phyloP scores from a whole-genome alignment of 2,888 invertebrate genomes.

The Heliconius ismenius region DNA sequence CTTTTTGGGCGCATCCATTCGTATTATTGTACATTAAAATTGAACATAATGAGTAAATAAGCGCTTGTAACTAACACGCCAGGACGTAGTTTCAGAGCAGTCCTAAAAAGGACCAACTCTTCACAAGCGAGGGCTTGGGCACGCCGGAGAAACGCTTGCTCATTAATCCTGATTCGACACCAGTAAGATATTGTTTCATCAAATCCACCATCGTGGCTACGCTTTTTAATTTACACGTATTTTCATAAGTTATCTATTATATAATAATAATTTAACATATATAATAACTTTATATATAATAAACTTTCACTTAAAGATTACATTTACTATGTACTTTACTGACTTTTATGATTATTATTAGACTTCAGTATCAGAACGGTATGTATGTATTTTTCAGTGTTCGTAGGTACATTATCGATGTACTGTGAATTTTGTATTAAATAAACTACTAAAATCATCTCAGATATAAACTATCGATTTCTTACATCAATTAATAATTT shows the following conservation, averaged over 20 bases:
- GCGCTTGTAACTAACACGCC: conserved; percentile 62
- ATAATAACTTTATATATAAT: neutral
- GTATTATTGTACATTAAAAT: neutral
- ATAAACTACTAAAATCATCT: conserved; percentile 18
- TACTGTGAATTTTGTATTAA: conserved; percentile 4
- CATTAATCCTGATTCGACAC: conserved; percentile 77
- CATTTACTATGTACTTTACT: neutral
- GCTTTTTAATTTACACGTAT: conserved; percentile 35
- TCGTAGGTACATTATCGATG: neutral
- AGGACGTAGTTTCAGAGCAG: conserved; percentile 78
- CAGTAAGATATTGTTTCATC: conserved; percentile 66
- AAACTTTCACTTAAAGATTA: neutral
- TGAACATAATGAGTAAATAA: conserved; percentile 31
- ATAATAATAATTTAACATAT: neutral
- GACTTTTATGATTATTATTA: conserved; percentile 4
- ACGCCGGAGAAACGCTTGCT: conserved; percentile 80
- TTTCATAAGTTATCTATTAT: conserved; percentile 1
- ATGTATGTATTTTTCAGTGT: conserved; percentile 2
- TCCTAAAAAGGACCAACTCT: conserved; percentile 75
- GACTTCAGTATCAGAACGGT: conserved; percentile 4
- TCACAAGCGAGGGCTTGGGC: conserved; percentile 72
- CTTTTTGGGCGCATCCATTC: conserved; percentile 1
- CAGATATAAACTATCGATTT: conserved; percentile 36
- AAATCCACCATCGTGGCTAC: conserved; percentile 37
- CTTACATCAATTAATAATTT: conserved; percentile 62